phyloP scores from a whole-genome alignment of 1,140 invertebrate genomes.

The Adelges cooleyi region DNA sequence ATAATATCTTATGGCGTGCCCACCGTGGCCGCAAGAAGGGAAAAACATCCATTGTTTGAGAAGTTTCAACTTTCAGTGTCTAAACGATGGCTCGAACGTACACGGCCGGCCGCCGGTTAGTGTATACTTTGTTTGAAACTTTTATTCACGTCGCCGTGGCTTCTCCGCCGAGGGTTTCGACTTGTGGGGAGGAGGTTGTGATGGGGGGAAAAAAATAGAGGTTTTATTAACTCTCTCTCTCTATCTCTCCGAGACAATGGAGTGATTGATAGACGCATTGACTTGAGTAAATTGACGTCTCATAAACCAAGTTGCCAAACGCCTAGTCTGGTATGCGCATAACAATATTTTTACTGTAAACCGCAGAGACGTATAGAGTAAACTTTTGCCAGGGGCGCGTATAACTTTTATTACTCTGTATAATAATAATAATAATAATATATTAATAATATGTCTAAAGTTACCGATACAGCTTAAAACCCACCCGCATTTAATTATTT shows the following conservation, averaged over 20 bases:
- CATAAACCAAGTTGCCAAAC: not conserved
- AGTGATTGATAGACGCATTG: conserved; percentile 12
- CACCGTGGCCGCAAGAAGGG: not conserved
- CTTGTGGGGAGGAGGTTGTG: no score
- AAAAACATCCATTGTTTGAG: conserved; percentile 3
- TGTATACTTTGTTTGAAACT: conserved; percentile 4
- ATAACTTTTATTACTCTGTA: no score
- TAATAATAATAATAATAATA: no score
- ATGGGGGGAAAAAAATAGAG: not conserved
- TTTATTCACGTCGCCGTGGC: not conserved
- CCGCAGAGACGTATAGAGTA: no score
- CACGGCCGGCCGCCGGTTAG: not conserved
- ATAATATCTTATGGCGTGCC: not conserved
- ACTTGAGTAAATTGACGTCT: conserved; percentile 6
- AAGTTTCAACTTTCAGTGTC: conserved; percentile 18
- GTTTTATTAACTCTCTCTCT: conserved; percentile 18
- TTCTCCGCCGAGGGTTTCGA: no score
- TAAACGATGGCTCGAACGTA: not conserved
- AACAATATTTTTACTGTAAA: not conserved
- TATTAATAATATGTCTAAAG: no score
- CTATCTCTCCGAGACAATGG: not conserved
- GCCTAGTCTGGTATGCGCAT: not conserved
- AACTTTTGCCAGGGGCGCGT: not conserved
- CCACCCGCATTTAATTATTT: no score
- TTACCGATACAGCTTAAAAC: no score